A percentile compares a stretch with the other conserved stretches of the same genome.
Conservation (phyloP, 2,113 vertebrate species). For the Rhinolophus ferrumequinum region DNA sequence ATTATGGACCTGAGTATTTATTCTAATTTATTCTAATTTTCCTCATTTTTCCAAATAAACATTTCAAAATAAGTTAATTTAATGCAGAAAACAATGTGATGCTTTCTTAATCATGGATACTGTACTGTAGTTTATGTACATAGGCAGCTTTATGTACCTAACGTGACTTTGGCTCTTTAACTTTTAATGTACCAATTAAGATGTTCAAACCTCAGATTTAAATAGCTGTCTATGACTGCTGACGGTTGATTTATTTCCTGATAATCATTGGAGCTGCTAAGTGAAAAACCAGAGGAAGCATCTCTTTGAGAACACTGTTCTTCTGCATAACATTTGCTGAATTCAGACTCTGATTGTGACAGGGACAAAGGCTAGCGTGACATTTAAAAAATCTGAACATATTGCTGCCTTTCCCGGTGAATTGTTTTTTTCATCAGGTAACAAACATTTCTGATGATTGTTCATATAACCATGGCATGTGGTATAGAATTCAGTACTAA, state of each 20-base stretch:
- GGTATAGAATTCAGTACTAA: not conserved
- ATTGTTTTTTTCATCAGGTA: not conserved
- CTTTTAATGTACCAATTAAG: conserved; percentile 82
- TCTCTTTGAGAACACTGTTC: conserved; percentile 44
- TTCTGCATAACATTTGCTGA: not conserved
- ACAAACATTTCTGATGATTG: not conserved
- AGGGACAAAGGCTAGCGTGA: not conserved
- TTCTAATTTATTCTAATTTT: conserved; percentile 39
- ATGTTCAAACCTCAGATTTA: conserved; percentile 73
- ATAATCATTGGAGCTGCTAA: conserved; percentile 55
- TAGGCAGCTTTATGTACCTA: conserved; percentile 72
- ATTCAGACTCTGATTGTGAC: not conserved
- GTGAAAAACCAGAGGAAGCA: conserved; percentile 55
- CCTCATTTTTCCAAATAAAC: conserved; percentile 31
- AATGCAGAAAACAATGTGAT: conserved; percentile 59
- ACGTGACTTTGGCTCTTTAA: conserved; percentile 77
- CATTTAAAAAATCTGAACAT: not conserved
- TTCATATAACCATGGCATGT: not conserved
- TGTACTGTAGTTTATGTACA: conserved; percentile 63
- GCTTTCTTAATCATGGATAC: conserved; percentile 54
- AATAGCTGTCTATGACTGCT: conserved; percentile 74
- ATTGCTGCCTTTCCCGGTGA: not conserved
- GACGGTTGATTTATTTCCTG: conserved; percentile 76
- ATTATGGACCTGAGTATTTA: not conserved
- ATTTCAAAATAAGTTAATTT: conserved; percentile 63